Conservation (phyloP, 2,888 invertebrate genomes). For the Trissonchulus latispiculum region DNA sequence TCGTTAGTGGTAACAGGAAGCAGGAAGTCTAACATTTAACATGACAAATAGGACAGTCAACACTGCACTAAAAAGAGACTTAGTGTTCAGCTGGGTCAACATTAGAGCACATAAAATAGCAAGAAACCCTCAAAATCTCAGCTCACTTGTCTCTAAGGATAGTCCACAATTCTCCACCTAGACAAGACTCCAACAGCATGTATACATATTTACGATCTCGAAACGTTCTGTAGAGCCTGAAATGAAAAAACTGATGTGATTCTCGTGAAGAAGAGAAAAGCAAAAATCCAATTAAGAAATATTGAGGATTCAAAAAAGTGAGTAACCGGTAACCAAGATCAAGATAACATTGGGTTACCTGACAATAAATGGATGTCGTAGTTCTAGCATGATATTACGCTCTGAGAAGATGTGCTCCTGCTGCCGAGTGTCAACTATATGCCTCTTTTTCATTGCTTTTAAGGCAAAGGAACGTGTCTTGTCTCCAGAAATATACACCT, state of each 20-base stretch:
- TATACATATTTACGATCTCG: conserved; percentile 83
- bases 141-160: conserved; percentile 61
- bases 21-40: no score
- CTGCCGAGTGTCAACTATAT: conserved; percentile 75
- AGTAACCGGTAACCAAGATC: no score
- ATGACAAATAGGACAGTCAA: no score
- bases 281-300: no score
- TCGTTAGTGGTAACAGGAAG: not conserved
- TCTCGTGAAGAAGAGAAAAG: no score
- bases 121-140: not conserved
- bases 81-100: no score
- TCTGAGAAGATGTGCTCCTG: conserved; percentile 80
- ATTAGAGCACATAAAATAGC: not conserved
- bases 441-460: conserved; percentile 76
- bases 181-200: conserved; percentile 83
- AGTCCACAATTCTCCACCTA: conserved; percentile 91
- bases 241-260: no score
- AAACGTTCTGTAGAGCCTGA: conserved; percentile 74
- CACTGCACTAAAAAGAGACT: no score
- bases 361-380: conserved; percentile 64
- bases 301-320: no score
- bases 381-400: conserved; percentile 67
- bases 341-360: conserved; percentile 57
- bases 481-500: conserved; percentile 48
- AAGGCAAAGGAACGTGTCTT: conserved; percentile 60